phyloP scores from a whole-genome alignment of 2,888 invertebrate genomes.

The Conops quadrifasciatus region DNA sequence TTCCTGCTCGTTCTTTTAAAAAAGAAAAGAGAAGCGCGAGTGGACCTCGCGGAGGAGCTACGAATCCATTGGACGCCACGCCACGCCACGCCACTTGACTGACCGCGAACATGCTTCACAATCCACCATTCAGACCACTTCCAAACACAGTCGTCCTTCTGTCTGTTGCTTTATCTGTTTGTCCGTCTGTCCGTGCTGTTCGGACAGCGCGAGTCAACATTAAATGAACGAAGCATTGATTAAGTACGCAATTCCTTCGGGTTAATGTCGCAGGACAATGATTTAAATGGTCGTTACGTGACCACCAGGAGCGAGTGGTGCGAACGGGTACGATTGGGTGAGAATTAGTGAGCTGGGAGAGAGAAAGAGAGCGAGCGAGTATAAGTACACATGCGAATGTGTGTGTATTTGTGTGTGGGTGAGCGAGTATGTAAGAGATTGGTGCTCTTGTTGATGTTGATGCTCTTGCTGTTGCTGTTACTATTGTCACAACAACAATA shows the following conservation, averaged over 20 bases:
- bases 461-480: slow-evolving; percentile 15
- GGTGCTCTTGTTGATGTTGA: background rate
- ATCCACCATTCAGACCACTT: slow-evolving; percentile 17
- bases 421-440: too few relatives aligned
- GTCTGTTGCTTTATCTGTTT: slow-evolving; percentile 28
- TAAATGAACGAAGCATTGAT: slow-evolving; percentile 53
- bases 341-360: too few relatives aligned
- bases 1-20: too few relatives aligned
- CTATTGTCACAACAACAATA: slow-evolving; percentile 13
- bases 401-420: too few relatives aligned
- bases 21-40: too few relatives aligned
- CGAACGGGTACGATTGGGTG: too few relatives aligned
- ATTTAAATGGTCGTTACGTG: slow-evolving; percentile 63
- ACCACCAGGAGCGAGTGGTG: slow-evolving; percentile 32
- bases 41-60: too few relatives aligned
- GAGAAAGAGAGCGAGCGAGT: background rate
- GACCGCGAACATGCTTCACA: background rate
- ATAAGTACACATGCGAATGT: too few relatives aligned
- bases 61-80: slow-evolving; percentile 1
- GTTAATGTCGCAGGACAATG: slow-evolving; percentile 62
- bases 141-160: background rate
- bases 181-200: background rate
- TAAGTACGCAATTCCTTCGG: slow-evolving; percentile 63
- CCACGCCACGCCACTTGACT: background rate
- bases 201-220: slow-evolving; percentile 25